Evolutionary conservation across 2,888 invertebrate genomes (phyloP).

Genomic region (Rutpela maculata): DNA sequence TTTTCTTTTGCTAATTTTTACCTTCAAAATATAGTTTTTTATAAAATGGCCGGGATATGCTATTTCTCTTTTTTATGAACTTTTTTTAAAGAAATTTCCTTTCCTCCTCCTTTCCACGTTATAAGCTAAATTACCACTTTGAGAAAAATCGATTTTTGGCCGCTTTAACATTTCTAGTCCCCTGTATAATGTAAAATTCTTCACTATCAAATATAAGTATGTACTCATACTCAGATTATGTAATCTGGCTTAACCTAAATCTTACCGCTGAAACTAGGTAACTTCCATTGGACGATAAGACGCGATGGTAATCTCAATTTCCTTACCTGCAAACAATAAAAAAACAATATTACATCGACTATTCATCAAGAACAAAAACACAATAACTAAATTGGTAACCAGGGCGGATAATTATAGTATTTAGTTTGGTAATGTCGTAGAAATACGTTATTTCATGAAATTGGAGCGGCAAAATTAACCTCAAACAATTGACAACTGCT

Average conservation of each 20-base stretch:
- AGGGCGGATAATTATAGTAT: neutral
- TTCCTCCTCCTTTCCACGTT: no score
- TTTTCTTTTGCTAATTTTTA: no score
- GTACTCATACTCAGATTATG: no score
- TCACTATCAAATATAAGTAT: no score
- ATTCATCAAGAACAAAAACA: slow-evolving; percentile 13
- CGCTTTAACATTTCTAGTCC: no score
- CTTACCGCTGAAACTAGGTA: slow-evolving; percentile 18
- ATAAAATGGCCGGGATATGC: no score
- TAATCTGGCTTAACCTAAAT: neutral
- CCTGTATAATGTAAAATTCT: no score
- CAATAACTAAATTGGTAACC: slow-evolving; percentile 10
- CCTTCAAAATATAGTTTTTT: no score
- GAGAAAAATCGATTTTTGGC: no score
- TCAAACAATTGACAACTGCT: slow-evolving; percentile 8
- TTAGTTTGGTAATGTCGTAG: neutral
- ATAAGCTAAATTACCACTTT: no score
- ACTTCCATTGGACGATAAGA: neutral
- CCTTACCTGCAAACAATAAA: slow-evolving; percentile 34
- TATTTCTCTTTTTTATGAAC: no score
- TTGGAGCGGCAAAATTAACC: slow-evolving; percentile 19
- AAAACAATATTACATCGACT: slow-evolving; percentile 3
- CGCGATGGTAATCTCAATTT: slow-evolving; percentile 1
- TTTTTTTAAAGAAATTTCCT: no score
- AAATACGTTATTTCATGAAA: slow-evolving; percentile 4